Evolutionary conservation across 2,797 vertebrate genomes (phyloP).

Genomic region (Lithobates pipiens): DNA sequence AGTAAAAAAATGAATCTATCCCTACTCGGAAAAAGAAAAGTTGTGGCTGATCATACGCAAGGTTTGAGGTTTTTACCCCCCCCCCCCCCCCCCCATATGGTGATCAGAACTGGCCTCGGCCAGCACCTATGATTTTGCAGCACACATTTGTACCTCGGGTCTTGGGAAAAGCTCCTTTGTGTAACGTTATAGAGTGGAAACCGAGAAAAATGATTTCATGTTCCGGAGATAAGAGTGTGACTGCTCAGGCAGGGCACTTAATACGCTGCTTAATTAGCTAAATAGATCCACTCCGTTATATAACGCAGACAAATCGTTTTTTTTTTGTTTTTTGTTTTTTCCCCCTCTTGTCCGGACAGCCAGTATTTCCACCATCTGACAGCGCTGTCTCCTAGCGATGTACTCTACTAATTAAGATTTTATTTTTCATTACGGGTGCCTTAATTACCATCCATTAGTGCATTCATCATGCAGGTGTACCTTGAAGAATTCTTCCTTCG

Average conservation of each 20-base stretch:
- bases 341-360: background rate
- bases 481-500: no score
- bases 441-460: constrained; percentile 4
- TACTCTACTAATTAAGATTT: constrained; percentile 7
- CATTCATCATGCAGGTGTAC: background rate
- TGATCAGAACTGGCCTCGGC: no score
- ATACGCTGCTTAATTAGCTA: constrained; percentile 4
- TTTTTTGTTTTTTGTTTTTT: no score
- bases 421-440: background rate
- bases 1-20: no score
- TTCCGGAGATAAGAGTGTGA: background rate
- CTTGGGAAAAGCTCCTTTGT: background rate
- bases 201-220: background rate
- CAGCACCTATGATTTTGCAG: no score
- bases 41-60: no score
- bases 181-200: background rate
- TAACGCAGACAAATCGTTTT: background rate
- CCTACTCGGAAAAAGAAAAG: no score
- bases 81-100: no score
- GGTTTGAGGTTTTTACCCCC: no score
- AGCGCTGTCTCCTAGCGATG: background rate
- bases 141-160: no score
- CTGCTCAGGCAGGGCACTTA: constrained; percentile 6
- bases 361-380: background rate
- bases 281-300: background rate